Base-by-base conservation (phyloP, 2,113 vertebrate species). In the Cepphus grylle region DNA sequence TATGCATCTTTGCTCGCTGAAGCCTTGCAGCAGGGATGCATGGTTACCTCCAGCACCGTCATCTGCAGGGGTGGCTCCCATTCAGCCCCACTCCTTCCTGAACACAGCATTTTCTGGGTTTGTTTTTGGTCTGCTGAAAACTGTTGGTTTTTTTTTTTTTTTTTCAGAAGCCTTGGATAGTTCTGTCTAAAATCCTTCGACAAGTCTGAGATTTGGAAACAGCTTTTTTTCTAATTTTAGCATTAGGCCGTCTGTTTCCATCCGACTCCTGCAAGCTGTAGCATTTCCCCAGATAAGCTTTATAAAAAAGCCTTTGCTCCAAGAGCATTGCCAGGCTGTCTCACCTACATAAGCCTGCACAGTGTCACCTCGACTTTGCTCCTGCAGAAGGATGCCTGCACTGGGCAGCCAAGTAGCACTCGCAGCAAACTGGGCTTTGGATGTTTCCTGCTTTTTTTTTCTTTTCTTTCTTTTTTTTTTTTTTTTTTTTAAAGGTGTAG, bases 161-260 rank as follows among this genome's bases (percentile, higher is more conserved):
- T 58, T 76, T 80, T 15, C 76, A 69, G 34, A 76, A 72, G 40
- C 52, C 45, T 88, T 55, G 40, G 23, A n/a, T 69, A 55, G 49
- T 55, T 77, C 58, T 85, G 34, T 45, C 65, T 91, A 45, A 93
- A 95, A 40, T 23, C 40, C 53, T 86, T 34, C 5, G 8, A 61
- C 53, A 77, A 91, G 53, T 11, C 76, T 65, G 81, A 56, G 26
- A 63, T 81, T 81, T 69, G 55, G 40, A 72, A 95, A 61, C 62
- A 81, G 76, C 22, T 91, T 62, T 96, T 96, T 62, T 86, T 77
- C 81, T 81, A 86, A 91, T 94, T 94, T 83, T 90, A 77, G 80
- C 80, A 22, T 58, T 16, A 56, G 63, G 50, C 73, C 7, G 4
- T 70, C 70, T 81, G 78, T 71, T 94, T 66, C 85, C 70, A 81